phyloP scores from a whole-genome alignment of 2,113 vertebrate species.

The Arvicanthis niloticus region DNA sequence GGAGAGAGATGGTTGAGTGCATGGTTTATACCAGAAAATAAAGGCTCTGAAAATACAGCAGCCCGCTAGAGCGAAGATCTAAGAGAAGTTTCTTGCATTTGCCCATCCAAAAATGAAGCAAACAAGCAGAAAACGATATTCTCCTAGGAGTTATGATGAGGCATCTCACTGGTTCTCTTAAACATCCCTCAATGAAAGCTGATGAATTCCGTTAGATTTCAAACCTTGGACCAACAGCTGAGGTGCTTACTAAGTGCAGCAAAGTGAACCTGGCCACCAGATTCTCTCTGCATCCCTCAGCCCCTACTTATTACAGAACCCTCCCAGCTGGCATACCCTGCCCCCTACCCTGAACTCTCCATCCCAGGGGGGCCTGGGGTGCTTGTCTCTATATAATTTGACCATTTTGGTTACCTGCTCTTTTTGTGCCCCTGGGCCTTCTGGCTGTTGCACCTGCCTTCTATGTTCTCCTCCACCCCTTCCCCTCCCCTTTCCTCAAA shows the following conservation, averaged over 20 bases:
- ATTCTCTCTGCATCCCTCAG: background rate
- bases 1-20: background rate
- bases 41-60: conserved; percentile 30
- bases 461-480: background rate
- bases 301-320: too few relatives aligned
- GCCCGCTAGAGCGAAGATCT: background rate
- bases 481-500: background rate
- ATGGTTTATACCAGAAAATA: background rate
- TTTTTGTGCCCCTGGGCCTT: background rate
- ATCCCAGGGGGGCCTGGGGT: background rate
- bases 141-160: background rate
- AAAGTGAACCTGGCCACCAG: background rate
- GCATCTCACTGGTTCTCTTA: background rate
- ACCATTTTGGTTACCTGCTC: background rate
- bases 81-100: conserved; percentile 18
- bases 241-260: background rate
- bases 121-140: conserved; percentile 10
- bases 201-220: background rate
- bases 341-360: background rate
- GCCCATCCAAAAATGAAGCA: background rate
- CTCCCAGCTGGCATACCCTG: background rate
- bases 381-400: background rate
- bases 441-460: background rate
- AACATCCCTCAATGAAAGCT: background rate
- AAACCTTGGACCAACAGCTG: background rate